Evolutionary conservation across 2,888 invertebrate genomes (phyloP), one percentile per base, ranked within the genome.

Genomic region (Tridacna crocea): DNA sequence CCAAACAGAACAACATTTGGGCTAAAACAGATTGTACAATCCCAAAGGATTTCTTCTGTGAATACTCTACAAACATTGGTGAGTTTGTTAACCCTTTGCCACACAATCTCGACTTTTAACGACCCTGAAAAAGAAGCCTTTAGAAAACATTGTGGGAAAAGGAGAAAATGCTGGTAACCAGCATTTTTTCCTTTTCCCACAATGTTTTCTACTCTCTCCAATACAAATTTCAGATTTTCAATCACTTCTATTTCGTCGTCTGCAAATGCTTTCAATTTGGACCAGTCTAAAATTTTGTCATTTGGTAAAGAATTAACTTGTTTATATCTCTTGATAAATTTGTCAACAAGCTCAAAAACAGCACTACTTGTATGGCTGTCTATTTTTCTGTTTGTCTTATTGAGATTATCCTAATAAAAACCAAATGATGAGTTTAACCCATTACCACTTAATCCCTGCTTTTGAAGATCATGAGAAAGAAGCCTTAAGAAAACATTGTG

Each of bases 31-130:
- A 73, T 60, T 90, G 90, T 77, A 46, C 73, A 19, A 72, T 66
- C 47, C 60, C 58, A 8, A 72, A 79, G 51, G 72, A 72, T 11
- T 88, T 77, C 77, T 72, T 90, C 46, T 91, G 91, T 78, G 82
- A 91, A 70, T 91, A 91, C 77, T 84, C 87, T 3, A 63, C 80
- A 15, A 81, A 82, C 70, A 87, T 72, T 66, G 75, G 85, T 85
- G 75, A 36, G 80, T 65, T 24, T 17, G 26, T 65, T 26, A 26
- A 27, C 27, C 24, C 4, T 3, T 61, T 24, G 3, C 24, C 6
- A n/a, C n/a, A 61, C 13, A 36, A 36, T 36, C 36, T 8, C 36
- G 36, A 36, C 36, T 36, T 36, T 36, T 36, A 36, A 36, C 36
- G 8, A 36, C 36, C 36, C 36, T 36, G 36, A 36, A 4, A 8